A percentile compares a stretch with the other conserved stretches of the same genome.
Conservation (phyloP, 2,797 vertebrate genomes). For the Sebastes taczanowskii region DNA sequence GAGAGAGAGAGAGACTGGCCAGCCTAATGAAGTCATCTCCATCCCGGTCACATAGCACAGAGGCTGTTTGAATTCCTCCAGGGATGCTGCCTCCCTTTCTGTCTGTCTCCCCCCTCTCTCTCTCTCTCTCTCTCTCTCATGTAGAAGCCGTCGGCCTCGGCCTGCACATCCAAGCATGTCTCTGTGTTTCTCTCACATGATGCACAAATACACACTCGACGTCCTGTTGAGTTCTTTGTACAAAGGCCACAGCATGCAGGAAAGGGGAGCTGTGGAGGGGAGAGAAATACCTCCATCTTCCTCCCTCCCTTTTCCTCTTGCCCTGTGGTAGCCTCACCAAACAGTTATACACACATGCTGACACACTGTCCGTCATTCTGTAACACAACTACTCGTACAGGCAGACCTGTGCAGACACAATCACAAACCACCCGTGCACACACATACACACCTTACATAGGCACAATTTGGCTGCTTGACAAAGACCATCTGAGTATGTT, state of each 20-base stretch:
- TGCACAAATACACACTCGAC: neutral
- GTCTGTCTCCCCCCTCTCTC: neutral
- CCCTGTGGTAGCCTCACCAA: neutral
- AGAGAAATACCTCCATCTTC: neutral
- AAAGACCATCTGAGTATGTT: neutral
- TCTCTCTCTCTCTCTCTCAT: neutral
- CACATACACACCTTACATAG: neutral
- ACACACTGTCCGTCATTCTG: neutral
- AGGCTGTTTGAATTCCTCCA: slow-evolving; percentile 62
- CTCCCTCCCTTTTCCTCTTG: neutral
- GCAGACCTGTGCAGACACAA: neutral
- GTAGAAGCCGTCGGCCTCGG: slow-evolving; percentile 29
- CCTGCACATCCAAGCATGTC: slow-evolving; percentile 32
- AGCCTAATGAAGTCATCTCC: slow-evolving; percentile 71
- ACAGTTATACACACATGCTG: neutral
- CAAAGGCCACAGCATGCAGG: neutral
- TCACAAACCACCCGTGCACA: neutral
- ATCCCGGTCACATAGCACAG: slow-evolving; percentile 62
- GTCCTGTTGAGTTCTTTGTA: neutral
- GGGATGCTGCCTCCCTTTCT: slow-evolving; percentile 35
- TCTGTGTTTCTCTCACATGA: slow-evolving; percentile 13
- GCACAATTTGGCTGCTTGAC: neutral
- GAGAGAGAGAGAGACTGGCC: slow-evolving; percentile 12
- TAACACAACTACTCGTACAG: neutral
- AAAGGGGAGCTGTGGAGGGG: neutral